Evolutionary conservation across 2,113 vertebrate species (phyloP).

Genomic region (Sceloporus undulatus): DNA sequence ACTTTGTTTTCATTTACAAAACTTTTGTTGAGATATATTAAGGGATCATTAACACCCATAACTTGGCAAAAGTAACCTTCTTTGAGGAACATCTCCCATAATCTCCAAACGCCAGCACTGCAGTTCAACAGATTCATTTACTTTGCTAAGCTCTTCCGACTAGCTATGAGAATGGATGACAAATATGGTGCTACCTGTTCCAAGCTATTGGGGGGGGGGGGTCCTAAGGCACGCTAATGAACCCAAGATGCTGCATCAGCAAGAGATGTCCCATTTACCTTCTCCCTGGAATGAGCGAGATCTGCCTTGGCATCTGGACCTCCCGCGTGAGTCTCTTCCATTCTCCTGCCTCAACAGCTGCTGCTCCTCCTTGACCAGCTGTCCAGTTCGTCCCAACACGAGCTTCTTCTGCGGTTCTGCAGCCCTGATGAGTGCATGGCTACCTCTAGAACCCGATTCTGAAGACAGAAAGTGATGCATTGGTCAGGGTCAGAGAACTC

Average conservation of each 20-base stretch:
- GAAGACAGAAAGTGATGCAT: constrained; percentile 53
- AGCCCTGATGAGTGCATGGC: constrained; percentile 79
- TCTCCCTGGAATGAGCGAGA: constrained; percentile 83
- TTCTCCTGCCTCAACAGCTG: constrained; percentile 86
- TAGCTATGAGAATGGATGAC: not conserved
- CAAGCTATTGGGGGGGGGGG: not conserved
- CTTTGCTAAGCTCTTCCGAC: too few relatives aligned
- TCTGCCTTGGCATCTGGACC: constrained; percentile 77
- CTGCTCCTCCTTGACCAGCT: constrained; percentile 82
- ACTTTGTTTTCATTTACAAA: too few relatives aligned
- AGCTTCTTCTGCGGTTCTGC: constrained; percentile 79
- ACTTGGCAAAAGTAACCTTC: too few relatives aligned
- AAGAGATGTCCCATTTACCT: constrained; percentile 76
- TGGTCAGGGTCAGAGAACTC: not conserved
- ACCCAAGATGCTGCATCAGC: not conserved
- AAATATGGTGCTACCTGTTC: not conserved
- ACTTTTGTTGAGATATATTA: too few relatives aligned
- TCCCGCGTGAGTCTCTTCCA: constrained; percentile 84
- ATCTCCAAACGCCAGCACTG: too few relatives aligned
- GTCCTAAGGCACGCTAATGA: not conserved
- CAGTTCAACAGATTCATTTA: too few relatives aligned
- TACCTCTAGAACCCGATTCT: constrained; percentile 85
- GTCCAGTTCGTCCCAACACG: constrained; percentile 80
- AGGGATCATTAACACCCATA: too few relatives aligned
- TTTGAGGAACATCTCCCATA: too few relatives aligned